Conservation (phyloP, 2,888 invertebrate species). For the Euclidia mi region DNA sequence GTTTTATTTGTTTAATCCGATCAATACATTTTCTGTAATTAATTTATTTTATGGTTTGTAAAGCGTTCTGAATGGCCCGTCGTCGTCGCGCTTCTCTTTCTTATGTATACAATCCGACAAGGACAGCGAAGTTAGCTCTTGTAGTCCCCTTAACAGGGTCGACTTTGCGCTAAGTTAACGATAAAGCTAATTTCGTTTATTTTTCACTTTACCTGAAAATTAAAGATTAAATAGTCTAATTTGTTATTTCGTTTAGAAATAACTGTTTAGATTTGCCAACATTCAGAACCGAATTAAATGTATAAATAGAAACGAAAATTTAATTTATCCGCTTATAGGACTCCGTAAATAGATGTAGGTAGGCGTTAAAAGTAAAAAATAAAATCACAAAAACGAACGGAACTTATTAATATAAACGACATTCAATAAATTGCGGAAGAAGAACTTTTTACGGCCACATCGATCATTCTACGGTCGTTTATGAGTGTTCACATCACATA, state of each 20-base stretch:
- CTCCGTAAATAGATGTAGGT: no score
- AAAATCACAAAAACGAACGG: neutral
- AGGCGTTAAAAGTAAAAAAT: constrained; percentile 3
- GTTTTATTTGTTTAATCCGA: no score
- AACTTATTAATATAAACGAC: neutral
- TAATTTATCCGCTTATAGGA: no score
- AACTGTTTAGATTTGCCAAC: constrained; percentile 42
- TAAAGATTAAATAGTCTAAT: constrained; percentile 67
- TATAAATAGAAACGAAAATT: no score
- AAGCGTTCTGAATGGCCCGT: no score
- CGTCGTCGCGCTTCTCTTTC: no score
- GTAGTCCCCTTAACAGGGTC: constrained; percentile 40
- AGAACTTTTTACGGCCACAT: neutral
- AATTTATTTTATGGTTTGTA: no score
- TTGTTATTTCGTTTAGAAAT: constrained; percentile 62
- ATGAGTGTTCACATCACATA: constrained; percentile 22
- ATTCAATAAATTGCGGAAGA: neutral
- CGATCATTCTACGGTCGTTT: constrained; percentile 16
- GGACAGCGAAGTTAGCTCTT: no score
- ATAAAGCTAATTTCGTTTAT: constrained; percentile 75
- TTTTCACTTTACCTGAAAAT: constrained; percentile 69
- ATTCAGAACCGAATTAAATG: no score
- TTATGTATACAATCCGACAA: no score
- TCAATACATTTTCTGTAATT: no score
- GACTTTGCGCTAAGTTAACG: constrained; percentile 59